These are phyloP conservation scores for Osmerus mordax DNA, from an alignment of 2,113 vertebrate genomes.

Conservation along the genomic window DNA sequence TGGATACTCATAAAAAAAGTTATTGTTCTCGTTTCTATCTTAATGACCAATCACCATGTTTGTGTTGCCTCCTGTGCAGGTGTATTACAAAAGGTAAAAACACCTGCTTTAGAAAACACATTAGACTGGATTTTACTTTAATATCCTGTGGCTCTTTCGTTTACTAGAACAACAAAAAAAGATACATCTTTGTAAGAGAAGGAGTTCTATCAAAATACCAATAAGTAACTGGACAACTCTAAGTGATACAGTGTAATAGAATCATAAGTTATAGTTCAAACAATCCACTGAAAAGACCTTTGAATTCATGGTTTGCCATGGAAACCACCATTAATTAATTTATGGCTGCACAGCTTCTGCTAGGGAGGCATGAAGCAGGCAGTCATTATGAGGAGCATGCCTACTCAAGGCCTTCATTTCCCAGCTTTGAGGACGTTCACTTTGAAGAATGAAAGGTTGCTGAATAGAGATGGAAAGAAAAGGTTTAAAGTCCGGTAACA, in stretches of 20 bases:
- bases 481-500: not conserved
- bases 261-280: slow-evolving; percentile 38
- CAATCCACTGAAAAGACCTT: slow-evolving; percentile 29
- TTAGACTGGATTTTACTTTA: too few relatives aligned
- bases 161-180: too few relatives aligned
- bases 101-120: too few relatives aligned
- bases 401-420: not conserved
- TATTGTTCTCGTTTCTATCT: too few relatives aligned
- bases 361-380: not conserved
- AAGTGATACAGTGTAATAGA: slow-evolving; percentile 32
- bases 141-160: too few relatives aligned
- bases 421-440: not conserved
- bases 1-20: too few relatives aligned
- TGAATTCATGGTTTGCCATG: slow-evolving; percentile 12
- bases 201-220: not conserved
- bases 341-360: not conserved
- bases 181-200: not conserved
- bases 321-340: slow-evolving; percentile 11
- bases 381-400: not conserved
- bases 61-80: too few relatives aligned
- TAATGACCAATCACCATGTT: too few relatives aligned
- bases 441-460: not conserved
- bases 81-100: too few relatives aligned
- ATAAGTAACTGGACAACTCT: slow-evolving; percentile 19
- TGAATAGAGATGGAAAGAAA: not conserved